Base-by-base conservation (phyloP, 2,797 vertebrate genomes). In the Paratrypauchen microcephalus region DNA sequence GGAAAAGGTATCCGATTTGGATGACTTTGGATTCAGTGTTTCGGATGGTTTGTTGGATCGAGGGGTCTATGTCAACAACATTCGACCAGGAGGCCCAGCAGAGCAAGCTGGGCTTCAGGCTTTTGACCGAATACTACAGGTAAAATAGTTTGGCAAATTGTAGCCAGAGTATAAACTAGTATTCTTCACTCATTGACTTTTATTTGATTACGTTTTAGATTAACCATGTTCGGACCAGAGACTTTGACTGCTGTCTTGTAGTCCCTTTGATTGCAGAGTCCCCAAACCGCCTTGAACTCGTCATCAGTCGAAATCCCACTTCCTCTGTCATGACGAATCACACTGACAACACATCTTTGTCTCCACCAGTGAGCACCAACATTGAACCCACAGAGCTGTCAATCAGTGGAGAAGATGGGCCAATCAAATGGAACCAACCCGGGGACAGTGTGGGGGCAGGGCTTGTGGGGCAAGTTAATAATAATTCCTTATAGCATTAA, bases 11-110 rank as follows among this genome's bases (percentile, higher is more conserved):
- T 81, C 87, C 2, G 89, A 98, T 45, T 81, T 94, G 83, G 97
- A 98, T 66, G 98, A 99, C 79, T 99, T 99, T 32, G 98, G 98
- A 28, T 99, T 99, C 90, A 99, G 98, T 8, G 97, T 99, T 71
- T 97, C 98, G 1, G 98, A 99, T 15, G 95, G 96, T 18, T 90
- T 99, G 76, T 45, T 98, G 80, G 98, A 99, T 83, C 97, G 98
- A 66, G 98, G 98, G 0, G 97, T 99, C 0, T 99, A 98, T 16
- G 95, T 99, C 23, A 99, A 98, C 87, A 98, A 96, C 74, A 97
- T 99, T 74, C 94, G 96, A 19, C 90, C 93, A 0, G 94, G 94
- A 30, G 98, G 98, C 15, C 95, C 98, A 15, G 98, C 96, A 0
- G 96, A 97, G 56, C 86, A 90, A 4, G 96, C 94, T 2, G 96